phyloP scores from a whole-genome alignment of 2,797 vertebrate genomes.

The Gallinago nigripennis region DNA sequence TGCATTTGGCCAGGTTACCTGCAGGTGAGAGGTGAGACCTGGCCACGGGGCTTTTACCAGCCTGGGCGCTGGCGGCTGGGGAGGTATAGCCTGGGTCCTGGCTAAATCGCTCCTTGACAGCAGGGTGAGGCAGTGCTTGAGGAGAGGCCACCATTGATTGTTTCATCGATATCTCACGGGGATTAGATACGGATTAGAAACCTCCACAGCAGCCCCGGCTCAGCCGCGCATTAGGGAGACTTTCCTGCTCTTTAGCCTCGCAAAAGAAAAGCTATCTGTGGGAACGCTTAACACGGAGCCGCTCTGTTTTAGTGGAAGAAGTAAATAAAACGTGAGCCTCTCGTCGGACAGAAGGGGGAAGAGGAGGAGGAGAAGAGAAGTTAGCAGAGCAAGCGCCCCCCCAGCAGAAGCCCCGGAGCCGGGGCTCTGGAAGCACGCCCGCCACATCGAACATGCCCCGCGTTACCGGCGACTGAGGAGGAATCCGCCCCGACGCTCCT shows the following conservation, averaged over 20 bases:
- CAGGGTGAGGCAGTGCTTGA: conserved; percentile 43
- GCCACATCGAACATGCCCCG: neutral
- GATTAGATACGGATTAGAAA: conserved; percentile 73
- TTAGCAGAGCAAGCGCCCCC: neutral
- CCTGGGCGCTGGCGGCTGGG: neutral
- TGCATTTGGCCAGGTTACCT: neutral
- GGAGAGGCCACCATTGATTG: conserved; percentile 54
- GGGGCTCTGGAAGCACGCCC: conserved; percentile 42
- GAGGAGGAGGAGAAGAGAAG: neutral
- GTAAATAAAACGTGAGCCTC: neutral
- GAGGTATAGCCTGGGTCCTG: neutral
- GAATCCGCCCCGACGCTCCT: conserved; percentile 38
- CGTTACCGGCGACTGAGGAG: neutral
- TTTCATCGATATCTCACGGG: conserved; percentile 69
- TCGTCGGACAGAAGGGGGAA: neutral
- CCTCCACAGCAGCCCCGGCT: conserved; percentile 25
- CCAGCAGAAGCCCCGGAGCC: neutral
- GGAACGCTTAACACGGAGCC: conserved; percentile 8
- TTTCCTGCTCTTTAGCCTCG: neutral
- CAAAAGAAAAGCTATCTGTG: neutral
- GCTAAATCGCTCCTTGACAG: conserved; percentile 24
- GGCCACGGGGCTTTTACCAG: conserved; percentile 32
- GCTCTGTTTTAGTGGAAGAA: neutral
- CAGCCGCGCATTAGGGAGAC: conserved; percentile 33
- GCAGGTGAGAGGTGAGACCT: neutral